Evolutionary conservation across 1,140 invertebrate genomes (phyloP).

Genomic region (Himalopsyche phryganea): DNA sequence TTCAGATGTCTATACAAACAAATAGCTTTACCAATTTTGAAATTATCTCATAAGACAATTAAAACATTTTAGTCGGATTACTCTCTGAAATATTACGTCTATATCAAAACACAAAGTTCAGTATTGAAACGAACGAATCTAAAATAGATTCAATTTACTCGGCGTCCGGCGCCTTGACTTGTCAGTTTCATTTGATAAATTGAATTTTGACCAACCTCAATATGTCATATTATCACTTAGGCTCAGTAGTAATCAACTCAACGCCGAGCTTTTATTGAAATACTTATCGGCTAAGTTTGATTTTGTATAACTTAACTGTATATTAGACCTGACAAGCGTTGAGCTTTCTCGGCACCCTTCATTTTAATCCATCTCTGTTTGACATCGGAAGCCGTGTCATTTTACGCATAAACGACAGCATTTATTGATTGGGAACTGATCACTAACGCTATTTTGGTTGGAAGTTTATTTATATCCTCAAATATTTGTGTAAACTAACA

Average conservation of each 20-base stretch:
- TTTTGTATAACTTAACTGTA: too few relatives aligned
- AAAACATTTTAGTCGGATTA: too few relatives aligned
- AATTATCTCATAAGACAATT: too few relatives aligned
- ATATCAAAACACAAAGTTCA: too few relatives aligned
- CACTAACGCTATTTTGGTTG: neutral
- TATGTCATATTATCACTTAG: neutral
- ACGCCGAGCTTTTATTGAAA: neutral
- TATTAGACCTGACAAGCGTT: too few relatives aligned
- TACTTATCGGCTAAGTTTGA: too few relatives aligned
- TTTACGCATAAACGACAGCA: neutral
- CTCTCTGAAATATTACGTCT: too few relatives aligned
- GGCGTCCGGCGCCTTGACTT: neutral
- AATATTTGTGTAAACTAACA: neutral
- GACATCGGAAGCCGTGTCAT: neutral
- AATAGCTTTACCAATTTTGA: too few relatives aligned
- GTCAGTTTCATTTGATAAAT: neutral
- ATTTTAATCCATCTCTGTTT: constrained; percentile 9
- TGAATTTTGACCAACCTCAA: constrained; percentile 1
- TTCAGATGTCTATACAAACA: too few relatives aligned
- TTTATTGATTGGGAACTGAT: neutral
- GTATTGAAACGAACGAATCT: too few relatives aligned
- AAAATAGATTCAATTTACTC: neutral
- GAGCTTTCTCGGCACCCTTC: neutral
- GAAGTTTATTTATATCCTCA: neutral
- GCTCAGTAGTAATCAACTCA: neutral